Evolutionary conservation across 1,140 invertebrate species (phyloP).

Genomic region (Coelopa frigida): DNA sequence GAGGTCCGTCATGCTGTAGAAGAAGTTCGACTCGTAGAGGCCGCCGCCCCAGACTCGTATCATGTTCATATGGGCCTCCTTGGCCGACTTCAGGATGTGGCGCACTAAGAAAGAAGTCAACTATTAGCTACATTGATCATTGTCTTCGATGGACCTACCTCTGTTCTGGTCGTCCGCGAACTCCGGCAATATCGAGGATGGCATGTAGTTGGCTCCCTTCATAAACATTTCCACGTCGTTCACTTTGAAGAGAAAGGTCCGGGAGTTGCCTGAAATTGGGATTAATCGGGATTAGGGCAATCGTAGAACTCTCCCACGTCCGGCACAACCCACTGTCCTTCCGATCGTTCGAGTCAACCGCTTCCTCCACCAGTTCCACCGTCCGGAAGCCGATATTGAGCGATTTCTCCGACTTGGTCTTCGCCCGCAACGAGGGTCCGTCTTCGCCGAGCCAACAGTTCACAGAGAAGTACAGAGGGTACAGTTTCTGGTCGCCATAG

Average conservation of each 20-base stretch:
- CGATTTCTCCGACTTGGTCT: conserved; percentile 39
- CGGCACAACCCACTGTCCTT: no score
- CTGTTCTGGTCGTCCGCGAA: conserved; percentile 15
- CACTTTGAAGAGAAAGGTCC: conserved; percentile 77
- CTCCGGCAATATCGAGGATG: conserved; percentile 79
- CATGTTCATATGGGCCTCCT: conserved; percentile 84
- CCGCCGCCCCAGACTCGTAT: conserved; percentile 97
- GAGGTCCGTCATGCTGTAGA: conserved; percentile 79
- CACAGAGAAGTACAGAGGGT: conserved; percentile 54
- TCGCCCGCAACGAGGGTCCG: conserved; percentile 24
- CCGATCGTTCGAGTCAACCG: no score
- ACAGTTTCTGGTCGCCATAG: conserved; percentile 74
- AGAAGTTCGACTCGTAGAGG: conserved; percentile 87
- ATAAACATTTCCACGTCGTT: conserved; percentile 84
- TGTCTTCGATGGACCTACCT: background rate
- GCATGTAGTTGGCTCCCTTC: conserved; percentile 95
- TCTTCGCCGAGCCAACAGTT: conserved; percentile 17
- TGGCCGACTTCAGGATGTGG: conserved; percentile 45
- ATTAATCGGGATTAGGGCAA: no score
- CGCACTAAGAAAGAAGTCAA: conserved; percentile 14
- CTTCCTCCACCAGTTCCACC: conserved; percentile 71
- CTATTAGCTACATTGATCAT: no score
- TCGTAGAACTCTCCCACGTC: no score
- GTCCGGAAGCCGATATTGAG: conserved; percentile 78
- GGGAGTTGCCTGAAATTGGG: conserved; percentile 47